Evolutionary conservation across 2,888 invertebrate genomes (phyloP), one percentile per base, ranked within the genome.

Genomic region (Apotomis betuletana): DNA sequence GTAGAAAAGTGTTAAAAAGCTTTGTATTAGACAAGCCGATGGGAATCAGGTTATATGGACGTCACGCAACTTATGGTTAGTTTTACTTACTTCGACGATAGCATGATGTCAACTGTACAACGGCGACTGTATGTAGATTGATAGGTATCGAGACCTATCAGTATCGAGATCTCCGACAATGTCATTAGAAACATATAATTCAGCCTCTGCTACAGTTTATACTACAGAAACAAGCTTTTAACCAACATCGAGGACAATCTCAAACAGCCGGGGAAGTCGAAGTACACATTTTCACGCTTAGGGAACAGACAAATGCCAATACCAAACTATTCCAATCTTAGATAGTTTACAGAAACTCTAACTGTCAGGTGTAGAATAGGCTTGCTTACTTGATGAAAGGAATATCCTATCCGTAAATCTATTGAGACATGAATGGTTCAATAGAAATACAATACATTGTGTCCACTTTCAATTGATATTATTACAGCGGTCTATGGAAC

Each of bases 271-370:
- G 27, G 27, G 27, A 27, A 27, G 27, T 27, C 27, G 27, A 41
- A 44, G 52, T 8, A 52, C 41, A 51, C n/a, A 60, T 46, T 38
- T 65, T 55, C 68, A 54, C 54, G 46, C 61, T 36, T 5, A 12
- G 5, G 36, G 12, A 61, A 36, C 61, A 36, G 52, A 59, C 61
- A 61, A 68, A 68, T 61, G 54, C 61, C 61, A 55, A n/a, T 27
- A 54, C 10, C 27, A 61, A 69, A 69, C 68, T 69, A 69, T 69
- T 61, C 61, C 54, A 54, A 69, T 69, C 61, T 44, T 5, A 13
- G 54, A 54, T 61, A 60, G 67, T 67, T 59, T 67, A 67, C 15
- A 46, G 54, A 55, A 68, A 15, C 52, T 54, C 13, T 6, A 54
- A n/a, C 61, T 41, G 27, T 44, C 60, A 61, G 46, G 68, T 61